phyloP scores from a whole-genome alignment of 2,888 invertebrate genomes.

The Torymus auratus region DNA sequence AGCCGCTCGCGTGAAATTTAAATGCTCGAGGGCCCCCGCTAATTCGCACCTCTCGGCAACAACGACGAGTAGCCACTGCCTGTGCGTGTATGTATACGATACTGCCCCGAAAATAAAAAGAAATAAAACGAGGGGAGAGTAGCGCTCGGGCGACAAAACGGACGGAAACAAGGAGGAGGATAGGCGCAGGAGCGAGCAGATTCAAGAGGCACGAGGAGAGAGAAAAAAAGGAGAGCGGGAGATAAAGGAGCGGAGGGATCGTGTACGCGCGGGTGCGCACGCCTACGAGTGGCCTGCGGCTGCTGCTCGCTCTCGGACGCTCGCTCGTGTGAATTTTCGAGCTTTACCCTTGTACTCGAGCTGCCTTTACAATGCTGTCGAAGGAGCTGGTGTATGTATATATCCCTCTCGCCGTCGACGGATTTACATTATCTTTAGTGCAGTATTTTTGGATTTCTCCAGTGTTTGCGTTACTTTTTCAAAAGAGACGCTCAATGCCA shows the following conservation, averaged over 20 bases:
- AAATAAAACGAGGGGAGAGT: no score
- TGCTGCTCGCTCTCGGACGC: neutral
- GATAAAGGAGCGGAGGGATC: neutral
- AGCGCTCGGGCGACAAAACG: neutral
- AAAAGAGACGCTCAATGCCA: no score
- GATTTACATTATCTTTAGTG: constrained; percentile 16
- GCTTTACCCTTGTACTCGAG: neutral
- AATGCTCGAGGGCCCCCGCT: constrained; percentile 10
- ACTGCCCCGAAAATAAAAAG: no score
- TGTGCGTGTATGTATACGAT: no score
- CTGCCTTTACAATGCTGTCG: constrained; percentile 22
- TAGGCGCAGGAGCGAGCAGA: neutral
- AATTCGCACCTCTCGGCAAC: constrained; percentile 38
- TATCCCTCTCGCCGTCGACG: neutral
- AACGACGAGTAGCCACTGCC: neutral
- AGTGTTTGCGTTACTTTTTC: no score
- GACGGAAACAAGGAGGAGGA: neutral
- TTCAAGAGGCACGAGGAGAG: neutral
- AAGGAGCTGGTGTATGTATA: neutral
- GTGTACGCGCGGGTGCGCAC: neutral
- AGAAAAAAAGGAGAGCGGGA: neutral
- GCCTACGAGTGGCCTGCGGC: constrained; percentile 3
- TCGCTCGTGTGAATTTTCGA: no score
- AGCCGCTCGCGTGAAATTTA: constrained; percentile 7
- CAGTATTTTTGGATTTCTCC: neutral